These are phyloP conservation scores for Lomographa bimaculata DNA, from an alignment of 2,888 invertebrate species.

Conservation along the genomic window DNA sequence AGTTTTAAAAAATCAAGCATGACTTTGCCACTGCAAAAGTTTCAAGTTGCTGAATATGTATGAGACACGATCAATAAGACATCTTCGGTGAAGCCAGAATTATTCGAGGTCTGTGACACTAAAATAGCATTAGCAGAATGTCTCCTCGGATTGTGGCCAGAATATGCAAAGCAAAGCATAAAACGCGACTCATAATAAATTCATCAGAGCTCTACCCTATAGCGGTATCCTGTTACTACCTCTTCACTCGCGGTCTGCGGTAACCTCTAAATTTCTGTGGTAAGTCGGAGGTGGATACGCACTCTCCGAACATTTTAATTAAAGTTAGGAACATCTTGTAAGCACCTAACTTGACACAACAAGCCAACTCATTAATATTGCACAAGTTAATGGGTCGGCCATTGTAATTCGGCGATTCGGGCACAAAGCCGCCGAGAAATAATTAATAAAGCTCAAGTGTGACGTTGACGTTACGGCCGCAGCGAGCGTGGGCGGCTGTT, in stretches of 20 bases:
- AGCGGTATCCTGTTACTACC: background rate
- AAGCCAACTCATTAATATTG: constrained; percentile 30
- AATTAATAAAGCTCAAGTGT: constrained; percentile 35
- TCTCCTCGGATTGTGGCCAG: constrained; percentile 11
- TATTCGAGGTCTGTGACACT: too few relatives aligned
- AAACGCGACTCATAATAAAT: constrained; percentile 14
- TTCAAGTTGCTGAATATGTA: too few relatives aligned
- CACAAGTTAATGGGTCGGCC: constrained; percentile 35
- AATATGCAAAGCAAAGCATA: constrained; percentile 15
- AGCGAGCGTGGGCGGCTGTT: constrained; percentile 10
- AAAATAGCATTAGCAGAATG: constrained; percentile 15
- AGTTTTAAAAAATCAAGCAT: too few relatives aligned
- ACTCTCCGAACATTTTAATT: constrained; percentile 16
- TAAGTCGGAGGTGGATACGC: constrained; percentile 2
- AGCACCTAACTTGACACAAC: constrained; percentile 24
- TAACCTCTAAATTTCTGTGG: background rate
- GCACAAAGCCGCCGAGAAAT: constrained; percentile 38
- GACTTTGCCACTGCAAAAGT: too few relatives aligned
- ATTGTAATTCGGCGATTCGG: constrained; percentile 39
- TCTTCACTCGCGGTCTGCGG: background rate
- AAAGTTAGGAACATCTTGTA: constrained; percentile 20
- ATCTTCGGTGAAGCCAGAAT: too few relatives aligned
- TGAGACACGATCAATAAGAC: too few relatives aligned
- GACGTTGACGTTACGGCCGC: constrained; percentile 20
- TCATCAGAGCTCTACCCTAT: constrained; percentile 3